A percentile compares a stretch with the other conserved stretches of the same genome.
These are phyloP conservation scores for Torymus tubicola DNA, from an alignment of 2,888 invertebrate species.

Conservation along the genomic window DNA sequence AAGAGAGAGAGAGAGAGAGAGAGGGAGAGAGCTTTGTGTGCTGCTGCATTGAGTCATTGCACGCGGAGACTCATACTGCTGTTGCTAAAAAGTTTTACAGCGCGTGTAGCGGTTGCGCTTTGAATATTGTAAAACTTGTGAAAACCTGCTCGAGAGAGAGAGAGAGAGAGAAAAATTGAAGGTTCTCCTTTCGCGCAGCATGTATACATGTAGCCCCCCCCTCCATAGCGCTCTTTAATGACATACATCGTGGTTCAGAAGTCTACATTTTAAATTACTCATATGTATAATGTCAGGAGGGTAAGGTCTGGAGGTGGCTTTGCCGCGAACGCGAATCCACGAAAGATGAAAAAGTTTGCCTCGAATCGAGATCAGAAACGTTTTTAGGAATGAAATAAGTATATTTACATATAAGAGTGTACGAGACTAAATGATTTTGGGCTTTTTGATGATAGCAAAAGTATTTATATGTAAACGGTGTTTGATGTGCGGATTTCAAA, in stretches of 20 bases:
- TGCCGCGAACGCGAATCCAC: background rate
- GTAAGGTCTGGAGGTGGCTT: background rate
- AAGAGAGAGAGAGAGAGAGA: too few relatives aligned
- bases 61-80: background rate
- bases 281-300: background rate
- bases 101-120: conserved; percentile 34
- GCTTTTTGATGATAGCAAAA: too few relatives aligned
- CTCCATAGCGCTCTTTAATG: conserved; percentile 17
- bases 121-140: conserved; percentile 38
- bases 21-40: too few relatives aligned
- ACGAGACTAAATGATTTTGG: too few relatives aligned
- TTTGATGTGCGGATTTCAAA: too few relatives aligned
- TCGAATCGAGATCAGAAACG: background rate
- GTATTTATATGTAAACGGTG: too few relatives aligned
- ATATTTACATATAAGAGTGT: background rate
- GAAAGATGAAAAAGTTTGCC: background rate
- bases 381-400: background rate
- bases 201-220: too few relatives aligned
- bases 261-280: conserved; percentile 36
- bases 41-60: conserved; percentile 41
- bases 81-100: conserved; percentile 37
- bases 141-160: conserved; percentile 21
- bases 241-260: conserved; percentile 1
- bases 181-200: conserved; percentile 14
- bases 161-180: conserved; percentile 32